Conservation (phyloP, 2,113 vertebrate species). For the Stigmatopora nigra region DNA sequence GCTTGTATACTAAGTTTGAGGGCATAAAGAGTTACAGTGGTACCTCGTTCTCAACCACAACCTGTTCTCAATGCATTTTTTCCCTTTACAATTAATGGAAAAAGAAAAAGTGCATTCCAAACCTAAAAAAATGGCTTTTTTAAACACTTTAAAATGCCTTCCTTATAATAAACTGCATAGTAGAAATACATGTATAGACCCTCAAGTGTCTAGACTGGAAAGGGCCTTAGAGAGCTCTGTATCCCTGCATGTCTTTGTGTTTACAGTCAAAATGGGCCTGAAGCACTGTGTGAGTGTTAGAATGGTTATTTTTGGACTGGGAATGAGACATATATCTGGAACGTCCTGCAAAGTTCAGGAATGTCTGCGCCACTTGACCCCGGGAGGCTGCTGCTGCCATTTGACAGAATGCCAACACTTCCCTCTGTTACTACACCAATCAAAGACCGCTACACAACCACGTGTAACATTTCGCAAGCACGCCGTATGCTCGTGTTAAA, state of each 20-base stretch:
- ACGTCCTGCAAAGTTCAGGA: constrained; percentile 50
- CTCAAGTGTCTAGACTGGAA: constrained; percentile 42
- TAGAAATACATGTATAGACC: too few relatives aligned
- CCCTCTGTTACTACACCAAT: constrained; percentile 6
- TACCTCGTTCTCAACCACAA: too few relatives aligned
- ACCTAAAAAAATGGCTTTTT: too few relatives aligned
- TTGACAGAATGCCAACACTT: constrained; percentile 1
- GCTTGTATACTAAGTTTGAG: constrained; percentile 5
- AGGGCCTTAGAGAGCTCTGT: constrained; percentile 9
- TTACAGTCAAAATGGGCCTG: constrained; percentile 1
- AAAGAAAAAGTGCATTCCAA: too few relatives aligned
- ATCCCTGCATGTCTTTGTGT: background rate
- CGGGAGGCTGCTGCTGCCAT: background rate
- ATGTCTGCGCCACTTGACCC: constrained; percentile 45
- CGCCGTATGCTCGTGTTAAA: background rate
- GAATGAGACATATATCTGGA: constrained; percentile 28
- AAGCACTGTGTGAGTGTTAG: constrained; percentile 12
- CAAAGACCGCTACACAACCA: background rate
- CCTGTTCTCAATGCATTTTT: too few relatives aligned
- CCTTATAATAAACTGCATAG: too few relatives aligned
- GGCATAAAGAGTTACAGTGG: constrained; percentile 7
- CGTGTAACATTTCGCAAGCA: constrained; percentile 4
- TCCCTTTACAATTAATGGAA: too few relatives aligned
- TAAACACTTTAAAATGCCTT: too few relatives aligned
- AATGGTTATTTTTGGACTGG: constrained; percentile 47